Conservation (phyloP, 2,888 invertebrate genomes). For the Napeogenes inachia region DNA sequence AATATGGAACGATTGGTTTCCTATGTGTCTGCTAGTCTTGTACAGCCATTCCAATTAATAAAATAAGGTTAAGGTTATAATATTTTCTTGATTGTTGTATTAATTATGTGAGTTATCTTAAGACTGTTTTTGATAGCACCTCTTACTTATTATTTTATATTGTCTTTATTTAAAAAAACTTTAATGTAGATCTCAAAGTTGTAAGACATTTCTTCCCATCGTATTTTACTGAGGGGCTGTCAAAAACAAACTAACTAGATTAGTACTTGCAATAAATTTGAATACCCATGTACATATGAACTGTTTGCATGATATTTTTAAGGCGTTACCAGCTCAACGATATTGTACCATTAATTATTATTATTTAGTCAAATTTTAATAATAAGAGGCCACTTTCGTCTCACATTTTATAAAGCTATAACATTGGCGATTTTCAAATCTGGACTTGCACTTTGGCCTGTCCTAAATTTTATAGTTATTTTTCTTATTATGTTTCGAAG, state of each 20-base stretch:
- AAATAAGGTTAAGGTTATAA: slow-evolving; percentile 44
- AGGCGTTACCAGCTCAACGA: slow-evolving; percentile 71
- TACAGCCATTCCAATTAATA: slow-evolving; percentile 61
- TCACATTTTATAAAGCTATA: slow-evolving; percentile 10
- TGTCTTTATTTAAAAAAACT: not conserved
- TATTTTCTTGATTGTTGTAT: slow-evolving; percentile 65
- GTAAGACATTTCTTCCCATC: slow-evolving; percentile 5
- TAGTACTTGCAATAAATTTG: slow-evolving; percentile 39
- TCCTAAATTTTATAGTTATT: no score
- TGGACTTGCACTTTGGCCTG: no score
- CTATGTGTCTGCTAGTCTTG: slow-evolving; percentile 69
- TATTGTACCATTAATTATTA: slow-evolving; percentile 55
- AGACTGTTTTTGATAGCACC: slow-evolving; percentile 26
- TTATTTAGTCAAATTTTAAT: slow-evolving; percentile 52
- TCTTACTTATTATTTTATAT: slow-evolving; percentile 10
- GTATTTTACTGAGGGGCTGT: slow-evolving; percentile 34
- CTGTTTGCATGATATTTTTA: slow-evolving; percentile 64
- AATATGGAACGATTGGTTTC: slow-evolving; percentile 46
- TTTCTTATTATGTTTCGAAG: no score
- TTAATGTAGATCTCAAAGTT: slow-evolving; percentile 17
- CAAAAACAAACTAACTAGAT: slow-evolving; percentile 32
- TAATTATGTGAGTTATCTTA: slow-evolving; percentile 24
- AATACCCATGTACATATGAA: slow-evolving; percentile 57
- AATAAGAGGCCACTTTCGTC: slow-evolving; percentile 47
- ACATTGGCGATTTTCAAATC: slow-evolving; percentile 17